Percentiles rank a stretch among this genome's conserved stretches.
Conservation (phyloP, 2,797 vertebrate species). For the Percopsis omiscomaycus region DNA sequence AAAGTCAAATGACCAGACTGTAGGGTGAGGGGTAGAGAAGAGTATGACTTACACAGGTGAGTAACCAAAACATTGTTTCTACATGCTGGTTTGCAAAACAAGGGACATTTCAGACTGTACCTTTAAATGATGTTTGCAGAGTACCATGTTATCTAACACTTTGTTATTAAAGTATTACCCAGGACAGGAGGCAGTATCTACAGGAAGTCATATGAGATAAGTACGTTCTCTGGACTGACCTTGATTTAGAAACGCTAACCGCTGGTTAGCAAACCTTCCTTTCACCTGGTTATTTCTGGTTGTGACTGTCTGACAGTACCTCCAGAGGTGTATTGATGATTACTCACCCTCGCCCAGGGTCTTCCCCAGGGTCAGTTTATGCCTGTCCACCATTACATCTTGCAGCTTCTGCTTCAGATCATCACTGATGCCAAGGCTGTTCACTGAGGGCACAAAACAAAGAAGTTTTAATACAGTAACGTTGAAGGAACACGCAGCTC, state of each 20-base stretch:
- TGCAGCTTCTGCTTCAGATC: conserved; percentile 91
- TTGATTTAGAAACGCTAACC: background rate
- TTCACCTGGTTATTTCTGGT: conserved; percentile 11
- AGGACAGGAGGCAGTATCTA: conserved; percentile 8
- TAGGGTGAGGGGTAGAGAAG: no score
- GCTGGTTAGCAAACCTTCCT: background rate
- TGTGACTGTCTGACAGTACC: background rate
- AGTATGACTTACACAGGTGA: no score
- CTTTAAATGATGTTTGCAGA: background rate
- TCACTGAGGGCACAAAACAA: conserved; percentile 76
- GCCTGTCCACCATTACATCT: conserved; percentile 92
- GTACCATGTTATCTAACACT: background rate
- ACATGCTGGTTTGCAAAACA: no score
- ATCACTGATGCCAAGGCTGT: conserved; percentile 89
- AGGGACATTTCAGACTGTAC: no score
- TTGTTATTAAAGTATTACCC: conserved; percentile 2
- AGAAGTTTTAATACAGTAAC: conserved; percentile 21
- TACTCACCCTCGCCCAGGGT: conserved; percentile 87
- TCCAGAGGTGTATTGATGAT: background rate
- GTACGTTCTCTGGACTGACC: background rate
- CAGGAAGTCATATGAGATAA: conserved; percentile 12
- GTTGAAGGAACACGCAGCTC: background rate
- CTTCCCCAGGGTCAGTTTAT: conserved; percentile 90
- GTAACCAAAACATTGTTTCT: no score
- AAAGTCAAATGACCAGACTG: no score